phyloP scores from a whole-genome alignment of 1,140 invertebrate species.

The Euglossa dilemma region DNA sequence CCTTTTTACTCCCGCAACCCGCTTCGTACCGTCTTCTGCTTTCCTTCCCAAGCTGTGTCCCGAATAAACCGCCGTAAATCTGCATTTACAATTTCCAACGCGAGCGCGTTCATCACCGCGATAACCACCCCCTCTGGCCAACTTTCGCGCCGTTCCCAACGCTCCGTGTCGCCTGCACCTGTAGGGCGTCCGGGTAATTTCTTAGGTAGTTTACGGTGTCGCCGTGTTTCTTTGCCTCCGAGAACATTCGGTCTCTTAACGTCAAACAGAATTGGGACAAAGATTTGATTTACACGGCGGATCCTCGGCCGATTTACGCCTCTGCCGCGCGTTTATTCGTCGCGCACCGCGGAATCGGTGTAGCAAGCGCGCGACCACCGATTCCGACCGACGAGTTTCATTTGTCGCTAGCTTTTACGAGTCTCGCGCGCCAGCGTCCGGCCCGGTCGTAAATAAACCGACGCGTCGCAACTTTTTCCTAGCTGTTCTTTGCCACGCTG shows the following conservation, averaged over 20 bases:
- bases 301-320: no score
- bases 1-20: neutral
- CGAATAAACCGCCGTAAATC: slow-evolving; percentile 50
- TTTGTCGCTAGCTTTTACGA: neutral
- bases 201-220: no score
- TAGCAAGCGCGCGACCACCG: neutral
- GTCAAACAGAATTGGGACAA: neutral
- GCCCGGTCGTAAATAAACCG: neutral
- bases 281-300: neutral
- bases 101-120: slow-evolving; percentile 3
- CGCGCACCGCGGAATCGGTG: neutral
- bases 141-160: no score
- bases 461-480: slow-evolving; percentile 6
- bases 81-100: slow-evolving; percentile 39
- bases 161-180: neutral
- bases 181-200: neutral
- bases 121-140: neutral
- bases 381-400: neutral
- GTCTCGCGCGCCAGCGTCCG: neutral
- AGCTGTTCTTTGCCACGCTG: neutral
- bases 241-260: neutral
- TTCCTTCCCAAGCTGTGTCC: neutral
- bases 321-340: no score
- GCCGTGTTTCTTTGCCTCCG: neutral
- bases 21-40: neutral